phyloP scores from a whole-genome alignment of 1,140 invertebrate genomes.

The Lysiphlebus fabarum region DNA sequence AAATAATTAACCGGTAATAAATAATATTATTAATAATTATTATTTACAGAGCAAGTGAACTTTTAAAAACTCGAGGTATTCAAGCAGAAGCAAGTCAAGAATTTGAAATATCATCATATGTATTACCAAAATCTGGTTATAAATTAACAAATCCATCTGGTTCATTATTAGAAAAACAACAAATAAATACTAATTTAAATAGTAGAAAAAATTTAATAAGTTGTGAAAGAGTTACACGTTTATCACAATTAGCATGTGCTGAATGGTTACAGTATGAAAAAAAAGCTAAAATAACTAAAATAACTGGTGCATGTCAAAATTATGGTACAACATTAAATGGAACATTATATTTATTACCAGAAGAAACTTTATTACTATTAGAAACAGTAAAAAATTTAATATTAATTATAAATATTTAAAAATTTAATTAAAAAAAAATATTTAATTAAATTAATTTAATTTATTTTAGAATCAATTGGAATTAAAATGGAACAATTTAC shows the following conservation, averaged over 20 bases:
- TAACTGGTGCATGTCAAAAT: conserved; percentile 59
- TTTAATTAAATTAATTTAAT: conserved; percentile 12
- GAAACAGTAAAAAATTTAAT: conserved; percentile 57
- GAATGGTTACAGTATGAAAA: conserved; percentile 59
- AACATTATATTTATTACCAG: conserved; percentile 58
- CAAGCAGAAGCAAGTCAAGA: conserved; percentile 46
- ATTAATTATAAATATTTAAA: neutral
- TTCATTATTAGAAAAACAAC: conserved; percentile 61
- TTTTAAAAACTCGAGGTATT: conserved; percentile 55
- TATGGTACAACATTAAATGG: conserved; percentile 56
- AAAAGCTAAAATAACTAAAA: conserved; percentile 59
- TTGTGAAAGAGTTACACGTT: conserved; percentile 60
- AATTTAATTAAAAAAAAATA: conserved; percentile 16
- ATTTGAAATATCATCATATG: conserved; percentile 40
- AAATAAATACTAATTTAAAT: conserved; percentile 59
- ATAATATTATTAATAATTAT: neutral
- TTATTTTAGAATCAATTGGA: conserved; percentile 54
- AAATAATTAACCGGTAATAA: too few relatives aligned
- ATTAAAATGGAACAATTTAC: conserved; percentile 56
- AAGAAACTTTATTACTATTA: conserved; percentile 63
- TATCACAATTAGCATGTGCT: conserved; percentile 57
- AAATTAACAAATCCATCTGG: conserved; percentile 60
- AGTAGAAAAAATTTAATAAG: conserved; percentile 57
- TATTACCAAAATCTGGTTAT: conserved; percentile 56
- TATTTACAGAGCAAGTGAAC: conserved; percentile 53